Evolutionary conservation across 2,797 vertebrate species (phyloP).

Genomic region (Craterocephalus amniculus): DNA sequence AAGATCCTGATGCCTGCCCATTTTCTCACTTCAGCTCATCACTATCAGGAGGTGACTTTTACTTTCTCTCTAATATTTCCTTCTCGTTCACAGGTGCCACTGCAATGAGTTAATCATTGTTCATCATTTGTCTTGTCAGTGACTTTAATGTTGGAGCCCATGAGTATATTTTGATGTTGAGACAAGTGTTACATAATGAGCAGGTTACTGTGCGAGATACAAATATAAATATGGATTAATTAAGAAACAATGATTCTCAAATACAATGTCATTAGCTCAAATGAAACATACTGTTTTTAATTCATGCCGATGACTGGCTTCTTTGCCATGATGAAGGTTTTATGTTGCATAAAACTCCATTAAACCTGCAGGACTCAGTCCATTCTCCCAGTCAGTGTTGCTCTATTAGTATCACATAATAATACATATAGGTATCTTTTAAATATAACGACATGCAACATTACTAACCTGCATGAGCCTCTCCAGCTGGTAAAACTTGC

Average conservation of each 20-base stretch:
- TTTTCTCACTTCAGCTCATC: background rate
- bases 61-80: constrained; percentile 8
- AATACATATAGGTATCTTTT: background rate
- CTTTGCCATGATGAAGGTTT: too few relatives aligned
- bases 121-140: background rate
- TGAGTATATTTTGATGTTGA: background rate
- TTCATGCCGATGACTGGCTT: too few relatives aligned
- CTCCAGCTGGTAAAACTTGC: constrained; percentile 98
- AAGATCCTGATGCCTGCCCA: background rate
- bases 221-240: background rate
- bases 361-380: rapidly evolving
- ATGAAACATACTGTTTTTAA: background rate
- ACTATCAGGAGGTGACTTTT: background rate
- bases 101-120: background rate
- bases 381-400: background rate
- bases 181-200: background rate
- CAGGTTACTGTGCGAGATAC: too few relatives aligned
- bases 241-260: background rate
- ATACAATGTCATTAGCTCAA: background rate
- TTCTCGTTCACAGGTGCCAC: background rate
- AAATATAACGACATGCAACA: background rate
- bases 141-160: background rate
- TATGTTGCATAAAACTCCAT: too few relatives aligned
- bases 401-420: background rate
- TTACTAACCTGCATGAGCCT: constrained; percentile 91